Conservation (phyloP, 2,113 vertebrate genomes). For the Synchiropus splendidus region DNA sequence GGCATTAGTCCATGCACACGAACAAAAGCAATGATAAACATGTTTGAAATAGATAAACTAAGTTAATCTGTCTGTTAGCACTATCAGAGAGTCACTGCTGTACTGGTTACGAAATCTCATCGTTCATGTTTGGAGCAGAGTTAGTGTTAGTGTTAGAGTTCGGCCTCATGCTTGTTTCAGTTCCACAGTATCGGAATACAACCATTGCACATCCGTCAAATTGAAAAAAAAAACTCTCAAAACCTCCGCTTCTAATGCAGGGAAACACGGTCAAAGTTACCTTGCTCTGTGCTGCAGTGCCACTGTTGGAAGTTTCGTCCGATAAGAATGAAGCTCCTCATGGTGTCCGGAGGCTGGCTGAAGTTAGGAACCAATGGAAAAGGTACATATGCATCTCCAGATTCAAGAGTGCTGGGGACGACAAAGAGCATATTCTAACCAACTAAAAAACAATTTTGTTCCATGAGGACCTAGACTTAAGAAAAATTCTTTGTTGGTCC, state of each 20-base stretch:
- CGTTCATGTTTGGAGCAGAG: no score
- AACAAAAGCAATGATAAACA: not conserved
- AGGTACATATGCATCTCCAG: slow-evolving; percentile 65
- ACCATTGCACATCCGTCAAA: no score
- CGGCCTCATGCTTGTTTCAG: no score
- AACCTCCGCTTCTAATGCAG: no score
- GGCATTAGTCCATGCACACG: not conserved
- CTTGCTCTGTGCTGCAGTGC: slow-evolving; percentile 86
- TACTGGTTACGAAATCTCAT: no score
- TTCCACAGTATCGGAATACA: no score
- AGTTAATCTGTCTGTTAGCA: not conserved
- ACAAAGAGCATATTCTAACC: not conserved
- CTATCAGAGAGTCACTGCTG: not conserved
- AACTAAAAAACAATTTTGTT: not conserved
- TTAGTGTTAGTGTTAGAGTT: no score
- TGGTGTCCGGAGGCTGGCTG: slow-evolving; percentile 59
- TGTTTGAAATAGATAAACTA: no score
- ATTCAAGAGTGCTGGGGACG: slow-evolving; percentile 50
- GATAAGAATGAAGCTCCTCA: slow-evolving; percentile 79
- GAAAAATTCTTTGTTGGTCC: no score
- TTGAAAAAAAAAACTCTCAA: no score
- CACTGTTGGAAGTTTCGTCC: slow-evolving; percentile 96
- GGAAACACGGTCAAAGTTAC: slow-evolving; percentile 61
- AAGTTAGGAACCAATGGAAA: slow-evolving; percentile 60
- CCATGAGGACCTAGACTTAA: no score